Percentiles rank a stretch among this genome's conserved stretches.
Evolutionary conservation across 2,888 invertebrate genomes (phyloP).

Genomic region (Chymomyza amoena): DNA sequence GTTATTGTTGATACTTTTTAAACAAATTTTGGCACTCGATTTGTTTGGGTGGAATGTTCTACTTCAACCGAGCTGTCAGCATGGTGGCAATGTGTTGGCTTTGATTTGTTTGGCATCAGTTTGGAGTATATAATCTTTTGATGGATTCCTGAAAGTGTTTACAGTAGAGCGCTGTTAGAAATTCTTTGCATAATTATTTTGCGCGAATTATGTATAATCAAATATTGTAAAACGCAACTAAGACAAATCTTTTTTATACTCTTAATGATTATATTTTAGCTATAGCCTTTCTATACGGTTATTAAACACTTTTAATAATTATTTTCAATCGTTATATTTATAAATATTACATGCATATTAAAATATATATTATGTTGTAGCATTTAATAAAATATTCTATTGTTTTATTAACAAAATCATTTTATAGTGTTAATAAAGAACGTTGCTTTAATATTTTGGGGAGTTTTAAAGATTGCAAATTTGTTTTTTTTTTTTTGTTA

Average conservation of each 20-base stretch:
- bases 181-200: background rate
- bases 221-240: background rate
- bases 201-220: background rate
- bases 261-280: background rate
- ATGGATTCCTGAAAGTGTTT: slow-evolving; percentile 31
- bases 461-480: too few species aligned
- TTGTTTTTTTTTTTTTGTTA: too few species aligned
- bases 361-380: background rate
- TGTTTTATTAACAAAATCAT: too few species aligned
- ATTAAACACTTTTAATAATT: background rate
- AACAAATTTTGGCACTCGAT: slow-evolving; percentile 47
- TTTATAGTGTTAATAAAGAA: too few species aligned
- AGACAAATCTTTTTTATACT: background rate
- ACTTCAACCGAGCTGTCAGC: slow-evolving; percentile 28
- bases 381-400: too few species aligned
- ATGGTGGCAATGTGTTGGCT: slow-evolving; percentile 1
- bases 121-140: slow-evolving; percentile 44
- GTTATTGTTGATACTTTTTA: slow-evolving; percentile 56
- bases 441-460: too few species aligned
- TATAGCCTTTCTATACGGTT: background rate
- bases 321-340: background rate
- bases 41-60: slow-evolving; percentile 65
- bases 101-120: slow-evolving; percentile 17
- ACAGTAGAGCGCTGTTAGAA: background rate
- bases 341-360: too few species aligned